Evolutionary conservation across 2,888 invertebrate species (phyloP).

Genomic region (Flexamia atlantica): DNA sequence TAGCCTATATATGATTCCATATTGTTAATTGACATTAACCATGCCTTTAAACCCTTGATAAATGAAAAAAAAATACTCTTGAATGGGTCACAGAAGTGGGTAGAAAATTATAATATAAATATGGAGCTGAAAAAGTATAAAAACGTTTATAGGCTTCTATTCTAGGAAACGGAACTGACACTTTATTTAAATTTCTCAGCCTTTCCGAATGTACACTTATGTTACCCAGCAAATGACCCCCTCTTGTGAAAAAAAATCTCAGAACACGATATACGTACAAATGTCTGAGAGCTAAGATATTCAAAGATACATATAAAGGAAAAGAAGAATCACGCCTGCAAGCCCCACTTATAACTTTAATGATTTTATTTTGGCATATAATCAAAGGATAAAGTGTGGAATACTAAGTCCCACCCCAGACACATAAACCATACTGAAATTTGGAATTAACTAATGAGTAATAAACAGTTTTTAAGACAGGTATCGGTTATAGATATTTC

Average conservation of each 20-base stretch:
- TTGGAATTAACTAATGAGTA: background rate
- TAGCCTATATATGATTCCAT: background rate
- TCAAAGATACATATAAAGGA: background rate
- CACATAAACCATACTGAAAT: background rate
- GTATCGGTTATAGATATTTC: background rate
- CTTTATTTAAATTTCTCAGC: background rate
- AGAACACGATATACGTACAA: background rate
- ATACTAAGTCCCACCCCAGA: slow-evolving; percentile 23
- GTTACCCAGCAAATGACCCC: background rate
- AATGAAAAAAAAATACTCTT: background rate
- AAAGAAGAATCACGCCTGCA: background rate
- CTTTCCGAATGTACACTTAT: background rate
- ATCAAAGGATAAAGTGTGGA: background rate
- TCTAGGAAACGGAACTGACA: background rate
- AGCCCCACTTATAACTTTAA: background rate
- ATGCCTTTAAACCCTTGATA: background rate
- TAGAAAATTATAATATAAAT: background rate
- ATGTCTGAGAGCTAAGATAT: background rate
- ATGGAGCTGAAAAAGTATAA: background rate
- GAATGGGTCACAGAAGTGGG: background rate
- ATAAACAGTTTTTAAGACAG: slow-evolving; percentile 1
- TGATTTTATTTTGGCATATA: background rate
- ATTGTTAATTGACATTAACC: background rate
- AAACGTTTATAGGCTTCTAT: slow-evolving; percentile 6
- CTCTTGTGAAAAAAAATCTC: background rate